A percentile compares a stretch with the other conserved stretches of the same genome.
phyloP scores from a whole-genome alignment of 2,113 vertebrate species.

The Thinocorus orbignyianus region DNA sequence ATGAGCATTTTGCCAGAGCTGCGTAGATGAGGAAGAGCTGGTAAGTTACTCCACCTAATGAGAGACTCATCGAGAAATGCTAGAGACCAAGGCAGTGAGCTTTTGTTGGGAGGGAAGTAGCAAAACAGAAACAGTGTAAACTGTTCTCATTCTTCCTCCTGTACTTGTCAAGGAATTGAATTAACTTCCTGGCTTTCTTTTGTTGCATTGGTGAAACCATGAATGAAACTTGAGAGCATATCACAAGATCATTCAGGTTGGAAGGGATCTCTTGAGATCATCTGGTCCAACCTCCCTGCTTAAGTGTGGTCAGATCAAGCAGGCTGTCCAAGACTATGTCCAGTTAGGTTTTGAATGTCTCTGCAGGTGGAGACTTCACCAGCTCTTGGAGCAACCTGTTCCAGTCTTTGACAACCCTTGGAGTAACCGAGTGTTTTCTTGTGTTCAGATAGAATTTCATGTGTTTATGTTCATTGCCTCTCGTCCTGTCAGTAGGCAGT shows the following conservation, averaged over 20 bases:
- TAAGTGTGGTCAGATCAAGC: background rate
- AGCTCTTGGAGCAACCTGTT: background rate
- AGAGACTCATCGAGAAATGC: background rate
- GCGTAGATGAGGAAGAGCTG: background rate
- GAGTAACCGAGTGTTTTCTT: background rate
- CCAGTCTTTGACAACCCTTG: background rate
- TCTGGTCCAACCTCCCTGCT: background rate
- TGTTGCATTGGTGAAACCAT: background rate
- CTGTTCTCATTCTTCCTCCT: background rate
- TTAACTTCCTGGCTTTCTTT: background rate
- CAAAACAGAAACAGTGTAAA: background rate
- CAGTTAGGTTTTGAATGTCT: background rate
- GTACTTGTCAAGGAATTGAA: background rate
- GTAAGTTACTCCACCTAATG: background rate
- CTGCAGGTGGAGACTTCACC: background rate
- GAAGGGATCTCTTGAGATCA: background rate
- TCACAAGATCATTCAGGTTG: background rate
- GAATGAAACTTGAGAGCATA: background rate
- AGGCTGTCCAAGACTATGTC: background rate
- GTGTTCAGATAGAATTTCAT: background rate
- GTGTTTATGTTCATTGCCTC: background rate
- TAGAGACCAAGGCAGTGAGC: background rate
- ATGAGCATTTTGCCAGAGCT: background rate
- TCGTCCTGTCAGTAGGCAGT: background rate
- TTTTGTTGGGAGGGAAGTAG: background rate